phyloP scores from a whole-genome alignment of 2,113 vertebrate species.

The Solea senegalensis region DNA sequence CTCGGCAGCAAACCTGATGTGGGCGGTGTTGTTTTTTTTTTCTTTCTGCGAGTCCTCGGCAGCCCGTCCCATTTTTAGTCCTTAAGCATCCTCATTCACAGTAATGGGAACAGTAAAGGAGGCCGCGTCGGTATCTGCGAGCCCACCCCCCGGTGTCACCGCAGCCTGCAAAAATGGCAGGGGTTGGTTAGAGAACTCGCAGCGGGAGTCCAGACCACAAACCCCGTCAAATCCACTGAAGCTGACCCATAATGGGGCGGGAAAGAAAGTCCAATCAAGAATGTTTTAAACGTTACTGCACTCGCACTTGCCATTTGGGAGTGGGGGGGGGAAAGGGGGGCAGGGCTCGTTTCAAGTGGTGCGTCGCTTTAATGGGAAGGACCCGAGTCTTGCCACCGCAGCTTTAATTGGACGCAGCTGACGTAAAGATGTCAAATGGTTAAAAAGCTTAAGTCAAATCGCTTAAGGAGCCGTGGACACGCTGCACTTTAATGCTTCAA shows the following conservation, averaged over 20 bases:
- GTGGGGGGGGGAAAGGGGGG: conserved; percentile 18
- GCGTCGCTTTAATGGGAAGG: conserved; percentile 64
- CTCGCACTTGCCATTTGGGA: conserved; percentile 29
- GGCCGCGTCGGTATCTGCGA: conserved; percentile 5
- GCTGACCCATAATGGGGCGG: conserved; percentile 32
- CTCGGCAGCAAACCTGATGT: conserved; percentile 19
- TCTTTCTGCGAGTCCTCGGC: not conserved
- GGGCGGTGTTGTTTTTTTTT: conserved; percentile 21
- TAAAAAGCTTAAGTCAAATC: conserved; percentile 29
- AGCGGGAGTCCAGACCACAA: conserved; percentile 26
- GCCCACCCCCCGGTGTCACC: conserved; percentile 22
- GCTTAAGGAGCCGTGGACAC: not conserved
- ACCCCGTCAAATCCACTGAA: conserved; percentile 39
- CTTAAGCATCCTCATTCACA: conserved; percentile 28
- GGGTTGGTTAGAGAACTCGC: conserved; percentile 32
- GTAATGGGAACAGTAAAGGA: conserved; percentile 10
- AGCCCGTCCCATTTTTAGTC: conserved; percentile 35
- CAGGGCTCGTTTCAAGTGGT: conserved; percentile 59
- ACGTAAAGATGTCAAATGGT: conserved; percentile 39
- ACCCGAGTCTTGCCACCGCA: conserved; percentile 53
- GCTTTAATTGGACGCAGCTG: conserved; percentile 64
- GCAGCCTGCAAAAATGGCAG: conserved; percentile 23
- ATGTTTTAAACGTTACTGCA: conserved; percentile 28
- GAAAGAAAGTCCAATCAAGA: conserved; percentile 55
- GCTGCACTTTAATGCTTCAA: not conserved